These are phyloP conservation scores for Apis mellifera DNA, from an alignment of 1,140 invertebrate genomes.

Conservation along the genomic window DNA sequence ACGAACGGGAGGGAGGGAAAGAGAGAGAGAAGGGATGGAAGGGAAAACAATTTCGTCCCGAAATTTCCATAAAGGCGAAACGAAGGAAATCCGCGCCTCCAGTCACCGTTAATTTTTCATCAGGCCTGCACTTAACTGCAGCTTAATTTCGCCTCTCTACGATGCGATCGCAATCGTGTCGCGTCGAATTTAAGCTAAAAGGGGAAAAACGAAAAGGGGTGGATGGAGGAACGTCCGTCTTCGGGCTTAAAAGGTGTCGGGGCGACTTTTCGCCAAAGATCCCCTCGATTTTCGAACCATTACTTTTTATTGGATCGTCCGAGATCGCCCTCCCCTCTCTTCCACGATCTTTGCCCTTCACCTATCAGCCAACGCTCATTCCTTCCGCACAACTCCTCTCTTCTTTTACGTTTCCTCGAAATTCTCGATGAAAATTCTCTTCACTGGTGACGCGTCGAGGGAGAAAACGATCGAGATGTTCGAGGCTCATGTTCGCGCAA, in stretches of 20 bases:
- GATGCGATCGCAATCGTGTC: constrained; percentile 66
- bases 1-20: too few species aligned
- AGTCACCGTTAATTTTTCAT: constrained; percentile 60
- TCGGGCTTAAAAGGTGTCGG: constrained; percentile 75
- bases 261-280: constrained; percentile 74
- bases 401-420: constrained; percentile 42
- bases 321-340: constrained; percentile 45
- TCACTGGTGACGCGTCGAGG: constrained; percentile 37
- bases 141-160: constrained; percentile 61
- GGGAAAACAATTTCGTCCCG: constrained; percentile 33
- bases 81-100: constrained; percentile 45
- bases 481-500: too few species aligned
- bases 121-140: constrained; percentile 55
- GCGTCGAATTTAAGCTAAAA: constrained; percentile 67
- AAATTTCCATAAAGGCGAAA: constrained; percentile 41
- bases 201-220: constrained; percentile 51
- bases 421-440: constrained; percentile 51
- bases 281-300: constrained; percentile 65
- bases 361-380: not conserved
- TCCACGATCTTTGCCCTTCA: constrained; percentile 9
- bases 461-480: constrained; percentile 54
- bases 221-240: constrained; percentile 57
- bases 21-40: not conserved
- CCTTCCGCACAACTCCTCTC: constrained; percentile 30
- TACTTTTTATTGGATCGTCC: constrained; percentile 68